Conservation (phyloP, 2,113 vertebrate genomes). For the Cynopterus brachyotis region DNA sequence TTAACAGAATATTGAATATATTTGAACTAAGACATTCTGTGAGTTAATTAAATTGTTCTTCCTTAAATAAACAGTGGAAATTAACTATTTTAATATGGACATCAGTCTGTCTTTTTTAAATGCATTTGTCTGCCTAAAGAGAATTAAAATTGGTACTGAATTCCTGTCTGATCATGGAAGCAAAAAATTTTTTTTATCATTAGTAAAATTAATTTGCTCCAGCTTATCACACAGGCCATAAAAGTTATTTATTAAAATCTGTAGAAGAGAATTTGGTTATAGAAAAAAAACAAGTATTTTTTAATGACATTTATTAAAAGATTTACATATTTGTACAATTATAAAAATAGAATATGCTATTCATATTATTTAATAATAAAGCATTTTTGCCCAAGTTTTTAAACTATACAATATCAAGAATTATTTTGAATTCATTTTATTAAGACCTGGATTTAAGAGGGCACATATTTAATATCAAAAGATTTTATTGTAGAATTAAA, state of each 20-base stretch:
- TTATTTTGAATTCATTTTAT: constrained; percentile 58
- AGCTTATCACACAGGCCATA: constrained; percentile 12
- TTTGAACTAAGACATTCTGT: constrained; percentile 5
- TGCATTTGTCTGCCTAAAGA: constrained; percentile 51
- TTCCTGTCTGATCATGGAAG: constrained; percentile 65
- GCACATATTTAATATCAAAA: constrained; percentile 43
- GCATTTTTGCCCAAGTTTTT: constrained; percentile 11
- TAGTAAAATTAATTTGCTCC: constrained; percentile 60
- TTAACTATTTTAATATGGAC: constrained; percentile 61
- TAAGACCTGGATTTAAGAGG: constrained; percentile 36
- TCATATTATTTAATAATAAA: constrained; percentile 36
- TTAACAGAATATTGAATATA: constrained; percentile 18
- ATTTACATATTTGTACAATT: neutral
- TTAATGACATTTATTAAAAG: neutral
- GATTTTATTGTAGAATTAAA: constrained; percentile 43
- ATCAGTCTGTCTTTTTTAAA: constrained; percentile 71
- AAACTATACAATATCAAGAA: neutral
- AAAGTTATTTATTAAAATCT: constrained; percentile 9
- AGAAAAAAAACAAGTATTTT: neutral
- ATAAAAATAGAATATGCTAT: neutral
- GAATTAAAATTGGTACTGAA: constrained; percentile 79
- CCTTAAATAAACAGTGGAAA: constrained; percentile 57
- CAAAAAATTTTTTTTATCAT: constrained; percentile 34
- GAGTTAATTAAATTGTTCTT: constrained; percentile 67
- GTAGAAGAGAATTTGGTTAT: neutral